A percentile compares a stretch with the other conserved stretches of the same genome.
These are phyloP conservation scores for Bombus waltoni DNA, from an alignment of 1,140 invertebrate species.

Conservation along the genomic window DNA sequence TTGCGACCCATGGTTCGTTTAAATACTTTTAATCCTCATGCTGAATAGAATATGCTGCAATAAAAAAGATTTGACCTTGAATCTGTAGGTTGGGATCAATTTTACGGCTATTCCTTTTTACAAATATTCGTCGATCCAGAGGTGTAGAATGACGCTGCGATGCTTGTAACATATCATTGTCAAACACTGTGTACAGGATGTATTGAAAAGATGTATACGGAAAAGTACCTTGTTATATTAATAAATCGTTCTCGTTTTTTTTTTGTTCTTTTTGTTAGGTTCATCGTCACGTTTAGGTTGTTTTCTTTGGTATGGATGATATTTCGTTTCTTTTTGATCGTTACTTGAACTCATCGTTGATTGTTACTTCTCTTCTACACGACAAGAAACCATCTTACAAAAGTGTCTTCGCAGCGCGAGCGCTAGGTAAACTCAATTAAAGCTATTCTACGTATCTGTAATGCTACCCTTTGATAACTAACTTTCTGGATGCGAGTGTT, in stretches of 20 bases:
- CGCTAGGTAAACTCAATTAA: constrained; percentile 64
- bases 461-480: constrained; percentile 8
- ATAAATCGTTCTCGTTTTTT: background rate
- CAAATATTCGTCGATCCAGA: no score
- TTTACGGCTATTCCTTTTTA: no score
- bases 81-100: no score
- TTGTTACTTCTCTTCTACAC: constrained; percentile 45
- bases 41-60: no score
- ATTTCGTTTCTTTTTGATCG: constrained; percentile 58
- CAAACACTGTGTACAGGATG: no score
- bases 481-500: background rate
- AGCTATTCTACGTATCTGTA: constrained; percentile 29
- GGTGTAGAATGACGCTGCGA: no score
- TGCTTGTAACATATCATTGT: no score
- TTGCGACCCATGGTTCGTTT: no score
- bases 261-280: background rate
- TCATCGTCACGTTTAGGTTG: background rate
- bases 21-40: no score
- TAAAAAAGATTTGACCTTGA: no score
- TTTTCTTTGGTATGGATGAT: constrained; percentile 22
- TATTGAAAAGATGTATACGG: no score
- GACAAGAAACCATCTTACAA: constrained; percentile 31
- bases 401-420: constrained; percentile 40
- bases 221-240: no score
- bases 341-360: constrained; percentile 30